Percentiles rank a stretch among this genome's conserved stretches.
These are phyloP conservation scores for Odontamblyopus rebecca DNA, from an alignment of 2,797 vertebrate genomes.

Conservation along the genomic window DNA sequence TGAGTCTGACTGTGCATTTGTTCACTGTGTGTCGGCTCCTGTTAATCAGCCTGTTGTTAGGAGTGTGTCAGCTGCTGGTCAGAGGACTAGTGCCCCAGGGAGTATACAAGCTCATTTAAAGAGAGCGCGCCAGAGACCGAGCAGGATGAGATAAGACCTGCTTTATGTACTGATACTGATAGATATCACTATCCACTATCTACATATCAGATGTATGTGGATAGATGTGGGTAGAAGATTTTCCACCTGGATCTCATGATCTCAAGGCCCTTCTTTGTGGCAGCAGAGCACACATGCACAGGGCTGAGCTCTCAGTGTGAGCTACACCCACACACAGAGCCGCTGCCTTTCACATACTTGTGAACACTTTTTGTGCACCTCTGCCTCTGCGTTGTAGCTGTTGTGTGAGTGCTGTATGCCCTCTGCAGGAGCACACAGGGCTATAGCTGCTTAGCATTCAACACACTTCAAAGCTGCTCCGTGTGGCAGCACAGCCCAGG, in stretches of 20 bases:
- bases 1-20: conserved; percentile 60
- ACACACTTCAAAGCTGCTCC: conserved; percentile 68
- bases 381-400: conserved; percentile 29
- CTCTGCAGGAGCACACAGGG: conserved; percentile 49
- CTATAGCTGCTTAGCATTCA: conserved; percentile 69
- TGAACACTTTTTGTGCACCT: conserved; percentile 26
- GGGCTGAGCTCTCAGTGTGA: conserved; percentile 31
- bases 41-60: conserved; percentile 74
- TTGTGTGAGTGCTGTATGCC: conserved; percentile 55
- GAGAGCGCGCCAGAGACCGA: conserved; percentile 28
- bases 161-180: conserved; percentile 12
- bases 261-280: conserved; percentile 30
- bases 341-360: conserved; percentile 76
- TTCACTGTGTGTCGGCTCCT: conserved; percentile 49
- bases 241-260: conserved; percentile 34
- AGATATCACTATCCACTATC: no score
- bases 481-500: conserved; percentile 66
- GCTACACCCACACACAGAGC: conserved; percentile 46
- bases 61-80: conserved; percentile 75
- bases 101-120: conserved; percentile 44
- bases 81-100: conserved; percentile 58
- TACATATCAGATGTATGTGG: conserved; percentile 16
- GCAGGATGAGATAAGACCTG: conserved; percentile 37
- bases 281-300: conserved; percentile 26
- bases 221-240: conserved; percentile 32